Percentiles rank a stretch among this genome's conserved stretches.
phyloP scores from a whole-genome alignment of 2,888 invertebrate genomes.

The Pseudanteris insignis region DNA sequence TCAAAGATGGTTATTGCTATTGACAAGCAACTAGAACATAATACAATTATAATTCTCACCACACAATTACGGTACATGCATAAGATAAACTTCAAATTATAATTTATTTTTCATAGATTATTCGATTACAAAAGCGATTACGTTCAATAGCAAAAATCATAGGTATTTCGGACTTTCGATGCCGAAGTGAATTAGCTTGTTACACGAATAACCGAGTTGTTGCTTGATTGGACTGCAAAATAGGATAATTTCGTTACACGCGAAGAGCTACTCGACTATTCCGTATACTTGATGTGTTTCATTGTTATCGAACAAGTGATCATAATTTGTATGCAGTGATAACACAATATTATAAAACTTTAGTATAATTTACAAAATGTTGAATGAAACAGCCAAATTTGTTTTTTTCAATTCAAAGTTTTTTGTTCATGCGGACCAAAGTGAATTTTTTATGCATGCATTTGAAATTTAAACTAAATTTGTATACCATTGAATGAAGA shows the following conservation, averaged over 20 bases:
- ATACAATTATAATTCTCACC: slow-evolving; percentile 22
- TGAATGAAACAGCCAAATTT: too few species aligned
- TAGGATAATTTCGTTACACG: slow-evolving; percentile 37
- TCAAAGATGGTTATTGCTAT: slow-evolving; percentile 51
- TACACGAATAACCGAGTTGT: slow-evolving; percentile 24
- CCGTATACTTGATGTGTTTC: slow-evolving; percentile 11
- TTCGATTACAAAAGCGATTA: too few species aligned
- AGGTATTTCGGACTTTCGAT: slow-evolving; percentile 17
- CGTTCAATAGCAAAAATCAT: slow-evolving; percentile 10
- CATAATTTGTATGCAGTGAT: too few species aligned
- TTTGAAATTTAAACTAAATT: neutral
- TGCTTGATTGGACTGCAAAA: slow-evolving; percentile 22
- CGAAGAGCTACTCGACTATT: slow-evolving; percentile 9
- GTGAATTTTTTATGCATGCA: too few species aligned
- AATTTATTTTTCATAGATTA: too few species aligned
- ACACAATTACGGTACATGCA: slow-evolving; percentile 13
- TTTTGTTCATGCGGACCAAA: too few species aligned
- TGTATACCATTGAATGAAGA: too few species aligned
- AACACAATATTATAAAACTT: neutral
- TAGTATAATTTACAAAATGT: too few species aligned
- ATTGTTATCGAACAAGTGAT: slow-evolving; percentile 1
- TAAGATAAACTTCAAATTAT: too few species aligned
- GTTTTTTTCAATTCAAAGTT: too few species aligned
- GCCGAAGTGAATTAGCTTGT: slow-evolving; percentile 23
- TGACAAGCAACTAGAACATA: slow-evolving; percentile 21